A percentile compares a stretch with the other conserved stretches of the same genome.
Evolutionary conservation across 2,113 vertebrate species (phyloP).

Genomic region (Ciconia maguari): DNA sequence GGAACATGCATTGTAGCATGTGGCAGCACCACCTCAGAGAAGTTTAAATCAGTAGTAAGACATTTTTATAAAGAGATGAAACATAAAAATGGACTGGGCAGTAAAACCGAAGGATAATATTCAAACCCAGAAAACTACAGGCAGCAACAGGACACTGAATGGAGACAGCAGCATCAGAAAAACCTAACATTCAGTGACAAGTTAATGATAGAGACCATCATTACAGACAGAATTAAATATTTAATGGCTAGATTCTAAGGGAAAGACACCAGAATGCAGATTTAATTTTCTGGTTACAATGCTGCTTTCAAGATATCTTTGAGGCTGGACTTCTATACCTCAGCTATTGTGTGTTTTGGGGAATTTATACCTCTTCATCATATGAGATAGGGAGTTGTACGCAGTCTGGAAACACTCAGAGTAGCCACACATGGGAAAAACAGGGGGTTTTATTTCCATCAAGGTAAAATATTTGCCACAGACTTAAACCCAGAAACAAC

Average conservation of each 20-base stretch:
- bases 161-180: neutral
- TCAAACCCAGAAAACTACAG: neutral
- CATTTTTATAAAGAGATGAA: neutral
- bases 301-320: neutral
- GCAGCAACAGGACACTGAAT: neutral
- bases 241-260: neutral
- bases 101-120: neutral
- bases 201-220: neutral
- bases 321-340: neutral
- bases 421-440: neutral
- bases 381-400: neutral
- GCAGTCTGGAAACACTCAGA: neutral
- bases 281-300: neutral
- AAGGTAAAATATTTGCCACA: neutral
- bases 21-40: neutral
- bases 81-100: neutral
- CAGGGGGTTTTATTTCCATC: neutral
- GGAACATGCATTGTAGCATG: rapidly evolving
- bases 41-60: neutral
- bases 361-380: neutral
- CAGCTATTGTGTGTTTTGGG: neutral
- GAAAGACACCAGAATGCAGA: neutral
- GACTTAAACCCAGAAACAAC: neutral
- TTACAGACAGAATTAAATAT: neutral
- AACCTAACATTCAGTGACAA: neutral